These are phyloP conservation scores for Pardosa pseudoannulata DNA, from an alignment of 2,888 invertebrate genomes.

Conservation along the genomic window DNA sequence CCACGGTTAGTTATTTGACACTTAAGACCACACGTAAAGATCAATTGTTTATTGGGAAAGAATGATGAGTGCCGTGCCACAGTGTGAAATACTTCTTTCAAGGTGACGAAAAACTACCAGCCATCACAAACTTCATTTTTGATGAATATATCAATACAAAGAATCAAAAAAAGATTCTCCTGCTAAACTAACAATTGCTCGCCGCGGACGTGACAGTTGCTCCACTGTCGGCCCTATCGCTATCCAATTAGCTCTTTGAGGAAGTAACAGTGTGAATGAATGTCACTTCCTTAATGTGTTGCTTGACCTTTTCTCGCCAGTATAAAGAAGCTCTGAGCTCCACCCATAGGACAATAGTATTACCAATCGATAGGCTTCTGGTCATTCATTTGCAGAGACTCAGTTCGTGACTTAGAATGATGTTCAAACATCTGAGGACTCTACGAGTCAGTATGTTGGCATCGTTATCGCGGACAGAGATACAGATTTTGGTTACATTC, in stretches of 20 bases:
- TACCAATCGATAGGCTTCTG: conserved; percentile 24
- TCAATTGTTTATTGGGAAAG: background rate
- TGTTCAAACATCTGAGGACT: background rate
- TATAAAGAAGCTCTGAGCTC: conserved; percentile 28
- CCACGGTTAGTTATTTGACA: background rate
- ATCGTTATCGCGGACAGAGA: background rate
- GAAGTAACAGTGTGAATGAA: conserved; percentile 52
- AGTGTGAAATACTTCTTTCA: background rate
- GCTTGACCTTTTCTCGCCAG: conserved; percentile 62
- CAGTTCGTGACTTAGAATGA: conserved; percentile 31
- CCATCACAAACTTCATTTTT: conserved; percentile 9
- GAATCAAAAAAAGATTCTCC: background rate
- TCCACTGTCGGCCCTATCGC: background rate
- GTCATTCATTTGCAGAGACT: background rate
- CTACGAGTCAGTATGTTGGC: background rate
- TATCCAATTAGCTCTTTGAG: conserved; percentile 51
- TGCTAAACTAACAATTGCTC: background rate
- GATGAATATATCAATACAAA: conserved; percentile 21
- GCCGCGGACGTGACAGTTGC: conserved; percentile 11
- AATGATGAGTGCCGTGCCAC: too few relatives aligned
- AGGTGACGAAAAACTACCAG: background rate
- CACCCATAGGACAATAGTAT: conserved; percentile 55
- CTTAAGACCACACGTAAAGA: background rate
- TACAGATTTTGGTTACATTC: background rate
- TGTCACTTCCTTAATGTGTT: conserved; percentile 59